phyloP scores from a whole-genome alignment of 2,113 vertebrate species.

The Coptodon bakossiorum region DNA sequence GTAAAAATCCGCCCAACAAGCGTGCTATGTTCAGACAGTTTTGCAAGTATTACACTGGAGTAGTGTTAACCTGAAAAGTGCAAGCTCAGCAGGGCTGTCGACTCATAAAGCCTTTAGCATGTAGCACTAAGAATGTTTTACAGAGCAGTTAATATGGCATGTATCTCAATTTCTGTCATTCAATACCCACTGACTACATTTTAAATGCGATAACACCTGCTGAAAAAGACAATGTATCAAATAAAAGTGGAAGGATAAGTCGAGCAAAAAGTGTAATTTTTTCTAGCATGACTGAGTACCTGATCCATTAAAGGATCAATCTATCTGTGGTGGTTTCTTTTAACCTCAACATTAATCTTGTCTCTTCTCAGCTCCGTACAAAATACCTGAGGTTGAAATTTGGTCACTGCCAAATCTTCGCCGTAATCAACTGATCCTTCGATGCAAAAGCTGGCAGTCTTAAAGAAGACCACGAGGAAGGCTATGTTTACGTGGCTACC shows the following conservation, averaged over 20 bases:
- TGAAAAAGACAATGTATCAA: not conserved
- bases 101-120: not conserved
- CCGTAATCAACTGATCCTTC: not conserved
- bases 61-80: not conserved
- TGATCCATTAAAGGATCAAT: not conserved
- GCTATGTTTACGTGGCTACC: conserved; percentile 47
- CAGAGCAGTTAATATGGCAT: not conserved
- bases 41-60: not conserved
- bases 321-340: not conserved
- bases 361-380: not conserved
- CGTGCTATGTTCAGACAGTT: not conserved
- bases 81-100: not conserved
- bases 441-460: not conserved
- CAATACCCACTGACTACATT: not conserved
- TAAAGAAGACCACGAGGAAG: conserved; percentile 1
- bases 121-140: not conserved
- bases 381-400: not conserved
- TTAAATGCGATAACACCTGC: not conserved
- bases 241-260: not conserved
- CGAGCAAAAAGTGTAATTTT: not conserved
- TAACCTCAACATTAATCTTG: not conserved
- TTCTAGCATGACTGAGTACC: not conserved
- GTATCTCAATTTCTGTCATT: not conserved
- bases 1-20: not conserved
- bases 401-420: not conserved